Evolutionary conservation across 2,888 invertebrate genomes (phyloP).

Genomic region (Harpalus rufipes): DNA sequence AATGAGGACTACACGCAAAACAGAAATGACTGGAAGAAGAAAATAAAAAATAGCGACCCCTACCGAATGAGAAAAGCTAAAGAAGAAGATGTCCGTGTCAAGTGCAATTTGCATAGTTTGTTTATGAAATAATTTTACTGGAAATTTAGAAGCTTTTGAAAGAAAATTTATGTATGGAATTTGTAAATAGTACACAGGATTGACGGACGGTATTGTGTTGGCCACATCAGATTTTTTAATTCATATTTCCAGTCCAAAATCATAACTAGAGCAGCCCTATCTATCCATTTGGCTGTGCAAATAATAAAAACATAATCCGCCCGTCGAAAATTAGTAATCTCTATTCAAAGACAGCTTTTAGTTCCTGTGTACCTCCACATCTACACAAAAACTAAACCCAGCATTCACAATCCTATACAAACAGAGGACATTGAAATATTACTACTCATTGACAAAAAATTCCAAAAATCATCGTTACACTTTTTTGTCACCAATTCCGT

Average conservation of each 20-base stretch:
- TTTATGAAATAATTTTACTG: too few relatives aligned
- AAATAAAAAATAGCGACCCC: too few relatives aligned
- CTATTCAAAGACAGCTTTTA: slow-evolving; percentile 51
- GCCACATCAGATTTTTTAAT: neutral
- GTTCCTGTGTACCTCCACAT: slow-evolving; percentile 12
- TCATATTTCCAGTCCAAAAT: neutral
- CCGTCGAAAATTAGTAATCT: slow-evolving; percentile 39
- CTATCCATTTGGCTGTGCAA: slow-evolving; percentile 2
- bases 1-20: too few relatives aligned
- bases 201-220: too few relatives aligned
- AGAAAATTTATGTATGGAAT: too few relatives aligned
- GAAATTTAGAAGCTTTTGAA: too few relatives aligned
- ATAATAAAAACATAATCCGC: slow-evolving; percentile 28
- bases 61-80: too few relatives aligned
- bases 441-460: slow-evolving; percentile 53
- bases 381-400: slow-evolving; percentile 42
- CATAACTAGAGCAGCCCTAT: neutral
- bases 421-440: slow-evolving; percentile 61
- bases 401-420: slow-evolving; percentile 58
- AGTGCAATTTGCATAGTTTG: too few relatives aligned
- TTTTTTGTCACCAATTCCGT: slow-evolving; percentile 55
- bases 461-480: slow-evolving; percentile 54
- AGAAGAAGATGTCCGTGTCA: too few relatives aligned
- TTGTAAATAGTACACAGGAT: too few relatives aligned
- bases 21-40: too few relatives aligned